Conservation (phyloP, 2,888 invertebrate species). For the Pandemis corylana region DNA sequence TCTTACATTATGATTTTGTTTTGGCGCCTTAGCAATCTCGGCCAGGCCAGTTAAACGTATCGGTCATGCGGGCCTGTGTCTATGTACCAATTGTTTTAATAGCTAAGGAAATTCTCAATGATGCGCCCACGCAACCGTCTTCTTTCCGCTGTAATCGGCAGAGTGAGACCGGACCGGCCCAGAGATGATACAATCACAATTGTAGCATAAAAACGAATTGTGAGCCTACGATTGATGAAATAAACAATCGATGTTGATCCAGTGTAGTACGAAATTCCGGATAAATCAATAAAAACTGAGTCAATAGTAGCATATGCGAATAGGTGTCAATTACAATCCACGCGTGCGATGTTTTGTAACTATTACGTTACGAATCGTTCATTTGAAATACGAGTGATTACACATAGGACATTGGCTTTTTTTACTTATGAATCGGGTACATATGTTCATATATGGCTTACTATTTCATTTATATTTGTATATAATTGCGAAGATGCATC, state of each 20-base stretch:
- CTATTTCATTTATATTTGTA: background rate
- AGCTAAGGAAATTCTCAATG: slow-evolving; percentile 28
- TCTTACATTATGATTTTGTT: slow-evolving; percentile 2
- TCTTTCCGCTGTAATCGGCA: slow-evolving; percentile 26
- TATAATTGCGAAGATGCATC: slow-evolving; percentile 21
- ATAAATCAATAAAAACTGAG: too few relatives aligned
- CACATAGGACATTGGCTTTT: background rate
- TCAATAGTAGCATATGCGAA: background rate
- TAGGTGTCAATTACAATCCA: slow-evolving; percentile 1
- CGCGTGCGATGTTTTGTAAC: background rate
- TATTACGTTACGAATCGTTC: background rate
- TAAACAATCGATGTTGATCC: background rate
- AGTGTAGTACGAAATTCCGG: background rate
- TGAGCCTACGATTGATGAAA: background rate
- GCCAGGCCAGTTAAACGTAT: slow-evolving; percentile 13
- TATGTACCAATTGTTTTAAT: slow-evolving; percentile 39
- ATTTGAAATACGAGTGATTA: background rate
- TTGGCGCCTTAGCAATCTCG: slow-evolving; percentile 21
- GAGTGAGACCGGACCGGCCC: slow-evolving; percentile 13
- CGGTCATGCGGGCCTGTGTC: slow-evolving; percentile 29
- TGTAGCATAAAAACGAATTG: background rate
- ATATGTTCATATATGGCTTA: too few relatives aligned
- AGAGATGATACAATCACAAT: slow-evolving; percentile 3
- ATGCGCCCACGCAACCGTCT: slow-evolving; percentile 32
- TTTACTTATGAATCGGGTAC: too few relatives aligned